Evolutionary conservation across 2,797 vertebrate species (phyloP).

Genomic region (Petrocephalus schoutedeni): DNA sequence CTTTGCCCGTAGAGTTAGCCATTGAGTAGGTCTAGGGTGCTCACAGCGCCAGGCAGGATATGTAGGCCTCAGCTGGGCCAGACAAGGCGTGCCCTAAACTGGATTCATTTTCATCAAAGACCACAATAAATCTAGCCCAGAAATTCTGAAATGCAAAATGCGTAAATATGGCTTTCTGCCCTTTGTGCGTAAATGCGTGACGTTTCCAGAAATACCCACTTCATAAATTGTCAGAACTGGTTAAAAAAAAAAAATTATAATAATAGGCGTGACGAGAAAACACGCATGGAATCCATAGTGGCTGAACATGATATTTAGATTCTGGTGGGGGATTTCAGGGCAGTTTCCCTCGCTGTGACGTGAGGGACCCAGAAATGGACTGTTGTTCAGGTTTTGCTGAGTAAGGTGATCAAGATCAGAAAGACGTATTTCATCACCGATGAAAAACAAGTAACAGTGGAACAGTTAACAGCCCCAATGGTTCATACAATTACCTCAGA

Average conservation of each 20-base stretch:
- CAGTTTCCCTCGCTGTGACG: background rate
- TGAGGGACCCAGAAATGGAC: background rate
- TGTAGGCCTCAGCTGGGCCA: too few relatives aligned
- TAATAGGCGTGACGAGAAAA: background rate
- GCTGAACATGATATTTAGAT: background rate
- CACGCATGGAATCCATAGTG: background rate
- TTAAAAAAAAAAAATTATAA: background rate
- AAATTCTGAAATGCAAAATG: background rate
- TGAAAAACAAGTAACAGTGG: conserved; percentile 8
- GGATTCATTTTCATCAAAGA: background rate
- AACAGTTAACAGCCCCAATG: background rate
- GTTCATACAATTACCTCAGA: background rate
- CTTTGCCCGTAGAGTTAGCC: background rate
- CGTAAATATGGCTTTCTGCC: background rate
- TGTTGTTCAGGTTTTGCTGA: conserved; percentile 3
- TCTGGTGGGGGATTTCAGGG: background rate
- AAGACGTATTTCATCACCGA: background rate
- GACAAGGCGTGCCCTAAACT: background rate
- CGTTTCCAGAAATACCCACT: background rate
- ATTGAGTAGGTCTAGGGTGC: background rate
- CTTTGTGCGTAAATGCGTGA: background rate
- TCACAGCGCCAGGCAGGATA: too few relatives aligned
- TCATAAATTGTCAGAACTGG: background rate
- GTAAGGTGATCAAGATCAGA: conserved; percentile 4
- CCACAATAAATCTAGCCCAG: background rate